These are phyloP conservation scores for Trachops cirrhosus DNA, from an alignment of 2,797 vertebrate species.

Conservation along the genomic window DNA sequence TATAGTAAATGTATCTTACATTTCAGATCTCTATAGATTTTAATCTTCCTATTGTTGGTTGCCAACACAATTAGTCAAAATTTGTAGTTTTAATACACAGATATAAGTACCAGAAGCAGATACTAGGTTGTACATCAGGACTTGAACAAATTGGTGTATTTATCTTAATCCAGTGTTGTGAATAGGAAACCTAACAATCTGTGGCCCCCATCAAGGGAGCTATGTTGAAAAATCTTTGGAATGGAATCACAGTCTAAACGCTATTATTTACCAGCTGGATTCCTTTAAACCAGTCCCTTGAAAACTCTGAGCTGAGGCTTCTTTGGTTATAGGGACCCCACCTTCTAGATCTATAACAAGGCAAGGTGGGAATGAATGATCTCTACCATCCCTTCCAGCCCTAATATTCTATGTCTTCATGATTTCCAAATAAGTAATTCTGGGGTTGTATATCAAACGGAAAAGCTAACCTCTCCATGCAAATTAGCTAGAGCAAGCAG, in stretches of 20 bases:
- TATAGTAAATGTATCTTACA: background rate
- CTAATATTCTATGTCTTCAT: background rate
- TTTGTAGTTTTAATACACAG: background rate
- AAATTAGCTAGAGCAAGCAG: background rate
- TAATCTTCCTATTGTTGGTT: background rate
- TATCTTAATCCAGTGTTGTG: background rate
- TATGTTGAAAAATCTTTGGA: background rate
- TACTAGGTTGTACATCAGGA: background rate
- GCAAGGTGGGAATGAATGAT: background rate
- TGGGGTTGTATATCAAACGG: background rate
- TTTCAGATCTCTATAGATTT: background rate
- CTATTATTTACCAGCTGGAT: background rate
- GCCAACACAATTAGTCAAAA: background rate
- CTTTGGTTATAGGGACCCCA: background rate
- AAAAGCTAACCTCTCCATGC: background rate
- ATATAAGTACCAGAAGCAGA: background rate
- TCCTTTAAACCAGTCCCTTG: background rate
- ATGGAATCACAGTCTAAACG: background rate
- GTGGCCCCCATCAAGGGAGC: background rate
- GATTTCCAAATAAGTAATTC: background rate
- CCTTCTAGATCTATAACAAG: background rate
- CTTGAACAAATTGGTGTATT: background rate
- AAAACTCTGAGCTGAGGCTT: background rate
- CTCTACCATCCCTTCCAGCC: background rate
- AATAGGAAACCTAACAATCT: constrained; percentile 20